Percentiles rank a stretch among this genome's conserved stretches.
Conservation (phyloP, 2,888 invertebrate species). For the Eupithecia subfuscata region DNA sequence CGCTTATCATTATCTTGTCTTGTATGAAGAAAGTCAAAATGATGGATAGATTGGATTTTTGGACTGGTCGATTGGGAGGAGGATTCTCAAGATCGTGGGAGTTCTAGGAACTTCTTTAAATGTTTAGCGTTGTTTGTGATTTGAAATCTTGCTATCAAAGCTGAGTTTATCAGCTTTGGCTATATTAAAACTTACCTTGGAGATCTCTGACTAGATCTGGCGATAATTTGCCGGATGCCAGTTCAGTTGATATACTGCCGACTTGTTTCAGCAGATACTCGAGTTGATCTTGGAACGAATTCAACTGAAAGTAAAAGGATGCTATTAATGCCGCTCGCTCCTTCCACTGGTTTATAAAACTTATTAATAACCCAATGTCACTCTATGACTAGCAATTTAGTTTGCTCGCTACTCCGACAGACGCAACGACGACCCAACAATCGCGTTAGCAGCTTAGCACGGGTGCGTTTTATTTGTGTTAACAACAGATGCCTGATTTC, state of each 20-base stretch:
- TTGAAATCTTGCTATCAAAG: neutral
- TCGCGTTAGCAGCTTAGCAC: neutral
- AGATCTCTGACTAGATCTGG: slow-evolving; percentile 71
- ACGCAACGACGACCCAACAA: neutral
- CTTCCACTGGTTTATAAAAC: neutral
- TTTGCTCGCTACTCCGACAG: neutral
- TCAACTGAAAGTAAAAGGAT: slow-evolving; percentile 59
- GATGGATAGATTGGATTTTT: neutral
- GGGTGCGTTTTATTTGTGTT: neutral
- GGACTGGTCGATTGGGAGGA: neutral
- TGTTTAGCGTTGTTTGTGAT: neutral
- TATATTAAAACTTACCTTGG: slow-evolving; percentile 57
- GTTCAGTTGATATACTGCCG: slow-evolving; percentile 46
- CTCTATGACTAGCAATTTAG: neutral
- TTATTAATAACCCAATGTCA: neutral
- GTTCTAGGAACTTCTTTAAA: neutral
- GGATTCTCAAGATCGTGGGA: neutral
- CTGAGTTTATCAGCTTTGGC: neutral
- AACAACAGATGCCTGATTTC: neutral
- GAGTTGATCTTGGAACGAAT: slow-evolving; percentile 78
- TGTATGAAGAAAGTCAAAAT: neutral
- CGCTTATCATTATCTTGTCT: neutral
- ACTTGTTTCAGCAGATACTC: slow-evolving; percentile 72
- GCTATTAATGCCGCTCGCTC: neutral
- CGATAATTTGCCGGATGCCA: slow-evolving; percentile 54